phyloP scores from a whole-genome alignment of 2,113 vertebrate species.

The Hyperopisus bebe region DNA sequence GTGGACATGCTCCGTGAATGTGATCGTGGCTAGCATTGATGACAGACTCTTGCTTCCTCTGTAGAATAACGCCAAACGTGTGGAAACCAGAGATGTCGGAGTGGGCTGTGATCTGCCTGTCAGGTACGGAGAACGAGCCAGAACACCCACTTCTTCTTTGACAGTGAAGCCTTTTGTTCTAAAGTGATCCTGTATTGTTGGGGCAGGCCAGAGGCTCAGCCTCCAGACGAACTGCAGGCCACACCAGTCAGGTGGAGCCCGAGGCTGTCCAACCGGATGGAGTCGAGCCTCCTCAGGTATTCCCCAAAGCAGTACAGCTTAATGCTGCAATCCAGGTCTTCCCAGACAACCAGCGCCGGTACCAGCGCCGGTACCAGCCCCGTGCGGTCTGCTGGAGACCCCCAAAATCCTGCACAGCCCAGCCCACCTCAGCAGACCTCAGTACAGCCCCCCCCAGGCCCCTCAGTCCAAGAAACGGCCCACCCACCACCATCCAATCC shows the following conservation, averaged over 20 bases:
- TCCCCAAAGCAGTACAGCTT: slow-evolving; percentile 58
- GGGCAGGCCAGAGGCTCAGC: slow-evolving; percentile 42
- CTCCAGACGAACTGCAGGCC: slow-evolving; percentile 4
- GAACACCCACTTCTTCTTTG: not conserved
- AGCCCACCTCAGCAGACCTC: not conserved
- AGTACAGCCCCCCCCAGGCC: slow-evolving; percentile 13
- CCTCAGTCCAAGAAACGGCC: slow-evolving; percentile 23
- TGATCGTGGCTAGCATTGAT: slow-evolving; percentile 59
- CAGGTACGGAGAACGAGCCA: slow-evolving; percentile 63
- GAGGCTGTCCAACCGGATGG: slow-evolving; percentile 54
- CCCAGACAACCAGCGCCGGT: not conserved
- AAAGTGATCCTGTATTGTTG: slow-evolving; percentile 34
- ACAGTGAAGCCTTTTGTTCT: not conserved
- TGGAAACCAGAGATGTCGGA: slow-evolving; percentile 75
- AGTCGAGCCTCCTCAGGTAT: slow-evolving; percentile 56
- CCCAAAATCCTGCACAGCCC: slow-evolving; percentile 22
- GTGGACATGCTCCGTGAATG: not conserved
- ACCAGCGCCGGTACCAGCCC: slow-evolving; percentile 18
- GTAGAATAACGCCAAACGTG: slow-evolving; percentile 53
- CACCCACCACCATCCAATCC: slow-evolving; percentile 10
- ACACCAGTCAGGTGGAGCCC: slow-evolving; percentile 31
- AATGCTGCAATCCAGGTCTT: slow-evolving; percentile 38
- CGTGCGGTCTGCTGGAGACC: slow-evolving; percentile 15
- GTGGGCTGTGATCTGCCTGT: slow-evolving; percentile 75
- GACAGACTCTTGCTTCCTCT: slow-evolving; percentile 83